Conservation (phyloP, 2,113 vertebrate genomes). For the Phrynosoma platyrhinos region DNA sequence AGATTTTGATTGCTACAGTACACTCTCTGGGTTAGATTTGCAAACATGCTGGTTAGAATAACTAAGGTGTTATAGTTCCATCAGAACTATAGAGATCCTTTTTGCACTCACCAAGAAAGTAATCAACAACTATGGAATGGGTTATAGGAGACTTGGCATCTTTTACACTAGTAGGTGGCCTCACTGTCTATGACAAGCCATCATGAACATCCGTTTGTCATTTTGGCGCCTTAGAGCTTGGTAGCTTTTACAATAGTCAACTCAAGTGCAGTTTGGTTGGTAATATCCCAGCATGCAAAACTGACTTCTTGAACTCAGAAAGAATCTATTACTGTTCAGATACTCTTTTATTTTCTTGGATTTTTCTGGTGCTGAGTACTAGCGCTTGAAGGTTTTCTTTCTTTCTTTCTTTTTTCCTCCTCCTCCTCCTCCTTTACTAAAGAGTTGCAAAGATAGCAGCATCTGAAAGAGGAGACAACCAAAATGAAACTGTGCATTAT, state of each 20-base stretch:
- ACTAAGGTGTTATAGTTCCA: background rate
- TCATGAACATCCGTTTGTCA: constrained; percentile 9
- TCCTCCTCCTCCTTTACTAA: background rate
- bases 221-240: constrained; percentile 25
- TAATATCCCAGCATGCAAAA: constrained; percentile 17
- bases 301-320: constrained; percentile 20
- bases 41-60: background rate
- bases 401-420: background rate
- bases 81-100: constrained; percentile 3
- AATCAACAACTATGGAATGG: constrained; percentile 6
- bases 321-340: constrained; percentile 23
- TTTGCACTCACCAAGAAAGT: constrained; percentile 13
- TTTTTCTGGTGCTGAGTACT: constrained; percentile 33
- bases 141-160: constrained; percentile 17
- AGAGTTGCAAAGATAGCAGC: constrained; percentile 36
- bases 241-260: background rate
- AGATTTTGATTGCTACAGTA: background rate
- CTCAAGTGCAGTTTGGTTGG: constrained; percentile 12
- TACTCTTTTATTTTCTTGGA: constrained; percentile 7
- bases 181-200: background rate
- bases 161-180: background rate
- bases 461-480: constrained; percentile 31
- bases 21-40: background rate
- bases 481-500: constrained; percentile 44
- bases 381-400: constrained; percentile 35